Evolutionary conservation across 2,113 vertebrate genomes (phyloP).

Genomic region (Blennius ocellaris): DNA sequence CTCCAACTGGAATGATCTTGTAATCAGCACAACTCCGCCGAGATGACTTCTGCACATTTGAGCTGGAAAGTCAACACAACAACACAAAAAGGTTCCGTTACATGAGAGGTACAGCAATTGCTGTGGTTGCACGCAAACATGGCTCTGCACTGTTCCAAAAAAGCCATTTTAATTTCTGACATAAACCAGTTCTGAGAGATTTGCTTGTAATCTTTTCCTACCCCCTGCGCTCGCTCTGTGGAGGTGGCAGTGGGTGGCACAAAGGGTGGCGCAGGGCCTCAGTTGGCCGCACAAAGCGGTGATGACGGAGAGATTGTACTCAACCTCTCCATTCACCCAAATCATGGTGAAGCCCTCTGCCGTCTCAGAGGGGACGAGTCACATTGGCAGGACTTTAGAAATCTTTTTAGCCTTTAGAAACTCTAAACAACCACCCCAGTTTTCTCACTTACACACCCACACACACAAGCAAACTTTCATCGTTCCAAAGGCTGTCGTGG

Average conservation of each 20-base stretch:
- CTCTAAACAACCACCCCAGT: slow-evolving; percentile 52
- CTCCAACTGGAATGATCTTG: slow-evolving; percentile 10
- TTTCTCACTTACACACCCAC: slow-evolving; percentile 7
- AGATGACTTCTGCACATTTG: slow-evolving; percentile 14
- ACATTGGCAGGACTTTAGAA: slow-evolving; percentile 54
- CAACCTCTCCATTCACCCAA: slow-evolving; percentile 63
- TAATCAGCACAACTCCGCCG: slow-evolving; percentile 29
- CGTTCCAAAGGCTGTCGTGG: slow-evolving; percentile 32
- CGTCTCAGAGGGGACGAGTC: slow-evolving; percentile 57
- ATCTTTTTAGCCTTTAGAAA: slow-evolving; percentile 56
- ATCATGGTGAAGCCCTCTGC: slow-evolving; percentile 61
- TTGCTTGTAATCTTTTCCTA: slow-evolving; percentile 28
- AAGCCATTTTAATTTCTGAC: slow-evolving; percentile 38
- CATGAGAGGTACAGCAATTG: background rate
- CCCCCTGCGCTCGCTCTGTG: slow-evolving; percentile 9
- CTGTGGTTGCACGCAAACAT: background rate
- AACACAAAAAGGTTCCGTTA: slow-evolving; percentile 12
- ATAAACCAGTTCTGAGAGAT: slow-evolving; percentile 32
- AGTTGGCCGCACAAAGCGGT: slow-evolving; percentile 51
- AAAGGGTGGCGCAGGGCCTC: slow-evolving; percentile 13
- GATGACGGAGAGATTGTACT: slow-evolving; percentile 57
- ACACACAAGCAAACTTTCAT: slow-evolving; percentile 51
- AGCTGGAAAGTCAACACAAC: background rate
- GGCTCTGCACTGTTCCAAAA: slow-evolving; percentile 22
- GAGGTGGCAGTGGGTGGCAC: slow-evolving; percentile 32